Percentiles rank a stretch among this genome's conserved stretches.
Evolutionary conservation across 2,888 invertebrate genomes (phyloP).

Genomic region (Lycia hirtaria): DNA sequence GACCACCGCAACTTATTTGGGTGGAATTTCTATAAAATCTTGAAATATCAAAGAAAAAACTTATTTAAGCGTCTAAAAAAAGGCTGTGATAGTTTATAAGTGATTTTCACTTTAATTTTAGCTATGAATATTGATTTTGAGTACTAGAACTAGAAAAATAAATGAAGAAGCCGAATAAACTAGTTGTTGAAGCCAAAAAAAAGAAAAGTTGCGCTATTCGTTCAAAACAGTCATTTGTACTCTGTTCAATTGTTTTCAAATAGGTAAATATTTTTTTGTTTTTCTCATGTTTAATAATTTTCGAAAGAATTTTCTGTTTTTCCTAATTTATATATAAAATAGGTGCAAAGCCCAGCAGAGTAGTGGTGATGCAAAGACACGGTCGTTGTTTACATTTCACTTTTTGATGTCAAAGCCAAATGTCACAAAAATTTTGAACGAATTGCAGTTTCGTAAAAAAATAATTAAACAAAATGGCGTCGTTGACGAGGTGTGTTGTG

Average conservation of each 20-base stretch:
- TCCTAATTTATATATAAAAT: too few relatives aligned
- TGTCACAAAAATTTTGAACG: slow-evolving; percentile 1
- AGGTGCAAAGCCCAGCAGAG: too few relatives aligned
- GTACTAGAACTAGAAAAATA: not conserved
- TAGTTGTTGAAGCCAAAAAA: not conserved
- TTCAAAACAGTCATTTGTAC: too few relatives aligned
- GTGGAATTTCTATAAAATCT: not conserved
- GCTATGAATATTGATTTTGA: not conserved
- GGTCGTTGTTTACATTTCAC: too few relatives aligned
- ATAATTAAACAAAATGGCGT: slow-evolving; percentile 67
- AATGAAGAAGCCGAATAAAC: not conserved
- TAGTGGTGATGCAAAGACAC: too few relatives aligned
- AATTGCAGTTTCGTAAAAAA: not conserved
- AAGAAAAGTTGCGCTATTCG: not conserved
- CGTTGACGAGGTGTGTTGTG: slow-evolving; percentile 71
- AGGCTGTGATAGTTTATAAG: not conserved
- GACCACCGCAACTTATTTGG: not conserved
- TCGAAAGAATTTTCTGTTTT: too few relatives aligned
- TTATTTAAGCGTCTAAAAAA: not conserved
- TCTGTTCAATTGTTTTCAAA: too few relatives aligned
- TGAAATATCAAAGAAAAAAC: not conserved
- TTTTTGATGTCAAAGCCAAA: slow-evolving; percentile 7
- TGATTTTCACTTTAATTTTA: not conserved
- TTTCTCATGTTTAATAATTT: too few relatives aligned
- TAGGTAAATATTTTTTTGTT: too few relatives aligned